These are phyloP conservation scores for Hassar affinis DNA, from an alignment of 2,113 vertebrate genomes.

Conservation along the genomic window DNA sequence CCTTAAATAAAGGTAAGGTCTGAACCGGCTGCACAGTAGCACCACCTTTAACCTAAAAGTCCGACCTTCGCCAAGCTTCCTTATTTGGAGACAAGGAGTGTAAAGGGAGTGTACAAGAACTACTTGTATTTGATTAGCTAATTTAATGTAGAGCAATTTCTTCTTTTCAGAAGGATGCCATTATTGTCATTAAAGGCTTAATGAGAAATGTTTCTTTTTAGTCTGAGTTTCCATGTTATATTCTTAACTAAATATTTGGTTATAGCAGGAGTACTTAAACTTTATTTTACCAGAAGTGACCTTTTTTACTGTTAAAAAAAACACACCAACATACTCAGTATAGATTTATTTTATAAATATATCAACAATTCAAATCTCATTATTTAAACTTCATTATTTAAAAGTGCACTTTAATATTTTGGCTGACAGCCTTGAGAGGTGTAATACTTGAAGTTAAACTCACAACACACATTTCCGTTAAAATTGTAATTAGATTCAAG, in stretches of 20 bases:
- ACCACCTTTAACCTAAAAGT: constrained; percentile 3
- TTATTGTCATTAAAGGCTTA: neutral
- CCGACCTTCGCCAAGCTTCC: neutral
- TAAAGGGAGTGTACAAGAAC: neutral
- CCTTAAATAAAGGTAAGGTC: neutral
- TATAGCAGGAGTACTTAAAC: neutral
- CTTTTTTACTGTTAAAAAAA: neutral
- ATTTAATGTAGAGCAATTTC: neutral
- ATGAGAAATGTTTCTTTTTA: neutral
- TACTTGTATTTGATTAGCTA: neutral
- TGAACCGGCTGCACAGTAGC: neutral
- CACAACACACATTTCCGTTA: neutral
- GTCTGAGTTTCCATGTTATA: neutral
- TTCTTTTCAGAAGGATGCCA: neutral
- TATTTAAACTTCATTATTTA: neutral
- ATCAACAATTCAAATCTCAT: neutral
- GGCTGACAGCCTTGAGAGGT: neutral
- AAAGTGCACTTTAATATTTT: neutral
- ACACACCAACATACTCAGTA: neutral
- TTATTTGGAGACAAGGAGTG: neutral
- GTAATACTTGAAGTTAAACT: neutral
- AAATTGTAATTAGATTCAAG: neutral
- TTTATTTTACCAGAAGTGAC: neutral
- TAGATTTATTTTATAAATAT: neutral
- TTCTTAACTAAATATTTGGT: neutral